phyloP scores from a whole-genome alignment of 2,113 vertebrate species.

The Oncorhynchus nerka region DNA sequence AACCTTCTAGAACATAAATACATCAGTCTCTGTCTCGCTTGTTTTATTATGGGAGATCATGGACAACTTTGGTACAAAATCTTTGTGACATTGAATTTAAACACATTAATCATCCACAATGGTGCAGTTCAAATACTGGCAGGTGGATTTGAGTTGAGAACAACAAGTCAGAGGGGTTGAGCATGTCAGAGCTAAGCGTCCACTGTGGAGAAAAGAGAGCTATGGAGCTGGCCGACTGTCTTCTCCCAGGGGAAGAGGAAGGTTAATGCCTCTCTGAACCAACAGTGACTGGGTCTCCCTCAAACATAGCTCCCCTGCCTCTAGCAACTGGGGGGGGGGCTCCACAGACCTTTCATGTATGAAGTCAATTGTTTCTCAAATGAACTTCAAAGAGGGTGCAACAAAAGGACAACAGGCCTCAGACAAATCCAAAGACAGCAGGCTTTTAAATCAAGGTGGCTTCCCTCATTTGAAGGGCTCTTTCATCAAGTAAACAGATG shows the following conservation, averaged over 20 bases:
- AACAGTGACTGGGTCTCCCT: conserved; percentile 32
- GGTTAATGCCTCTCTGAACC: conserved; percentile 55
- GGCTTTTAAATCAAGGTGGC: conserved; percentile 46
- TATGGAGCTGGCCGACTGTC: conserved; percentile 33
- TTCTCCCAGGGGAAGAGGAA: conserved; percentile 20
- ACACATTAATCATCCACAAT: conserved; percentile 2
- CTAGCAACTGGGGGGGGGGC: conserved; percentile 11
- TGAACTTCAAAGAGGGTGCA: conserved; percentile 66
- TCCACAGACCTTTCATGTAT: conserved; percentile 61
- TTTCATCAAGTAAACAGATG: conserved; percentile 22
- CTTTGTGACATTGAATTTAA: conserved; percentile 42
- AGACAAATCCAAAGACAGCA: conserved; percentile 41
- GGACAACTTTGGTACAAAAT: conserved; percentile 30
- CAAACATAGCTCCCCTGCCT: conserved; percentile 28
- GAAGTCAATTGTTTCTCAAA: conserved; percentile 73
- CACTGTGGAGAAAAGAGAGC: conserved; percentile 27
- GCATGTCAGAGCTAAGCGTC: conserved; percentile 23
- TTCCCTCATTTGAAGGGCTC: conserved; percentile 24
- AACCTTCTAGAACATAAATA: conserved; percentile 35
- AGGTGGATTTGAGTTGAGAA: conserved; percentile 45
- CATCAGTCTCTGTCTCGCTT: conserved; percentile 27
- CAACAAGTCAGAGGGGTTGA: conserved; percentile 31
- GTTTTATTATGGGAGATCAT: conserved; percentile 21
- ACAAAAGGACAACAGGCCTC: conserved; percentile 51
- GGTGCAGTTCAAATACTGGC: conserved; percentile 2